A percentile compares a stretch with the other conserved stretches of the same genome.
Conservation (phyloP, 2,888 invertebrate genomes). For the Polyommatus iphigenia region DNA sequence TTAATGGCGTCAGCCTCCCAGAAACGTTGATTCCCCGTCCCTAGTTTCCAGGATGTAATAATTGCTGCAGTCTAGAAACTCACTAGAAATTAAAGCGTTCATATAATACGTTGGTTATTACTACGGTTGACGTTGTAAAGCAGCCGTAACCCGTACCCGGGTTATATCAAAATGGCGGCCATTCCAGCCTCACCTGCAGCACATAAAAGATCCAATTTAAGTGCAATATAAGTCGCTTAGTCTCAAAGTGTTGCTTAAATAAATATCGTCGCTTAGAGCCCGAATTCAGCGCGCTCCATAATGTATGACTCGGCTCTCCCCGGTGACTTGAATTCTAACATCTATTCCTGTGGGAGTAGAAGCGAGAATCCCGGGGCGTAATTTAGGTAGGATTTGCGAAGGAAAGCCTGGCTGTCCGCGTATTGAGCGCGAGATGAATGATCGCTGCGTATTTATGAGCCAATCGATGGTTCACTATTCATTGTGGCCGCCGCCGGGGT, state of each 20-base stretch:
- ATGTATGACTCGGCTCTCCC: slow-evolving; percentile 13
- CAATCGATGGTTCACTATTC: slow-evolving; percentile 26
- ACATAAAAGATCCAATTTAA: slow-evolving; percentile 21
- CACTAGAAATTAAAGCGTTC: background rate
- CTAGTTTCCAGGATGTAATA: background rate
- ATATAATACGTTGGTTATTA: background rate
- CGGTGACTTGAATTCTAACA: background rate
- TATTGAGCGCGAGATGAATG: slow-evolving; percentile 12
- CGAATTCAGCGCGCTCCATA: slow-evolving; percentile 14
- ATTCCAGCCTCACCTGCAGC: slow-evolving; percentile 18
- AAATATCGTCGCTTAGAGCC: slow-evolving; percentile 21
- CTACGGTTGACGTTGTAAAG: background rate
- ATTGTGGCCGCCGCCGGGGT: slow-evolving; percentile 1
- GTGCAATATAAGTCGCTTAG: slow-evolving; percentile 24
- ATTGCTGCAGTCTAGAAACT: background rate
- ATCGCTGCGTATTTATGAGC: slow-evolving; percentile 30
- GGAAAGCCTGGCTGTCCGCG: slow-evolving; percentile 4
- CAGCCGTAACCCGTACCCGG: background rate
- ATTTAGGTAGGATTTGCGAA: background rate
- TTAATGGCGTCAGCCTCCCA: too few relatives aligned
- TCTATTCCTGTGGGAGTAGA: background rate
- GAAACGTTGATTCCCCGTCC: background rate
- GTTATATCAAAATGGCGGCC: background rate
- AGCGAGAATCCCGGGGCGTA: background rate
- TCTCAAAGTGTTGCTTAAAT: slow-evolving; percentile 25